Conservation (phyloP, 2,888 invertebrate genomes). For the Cephus rjabovi region DNA sequence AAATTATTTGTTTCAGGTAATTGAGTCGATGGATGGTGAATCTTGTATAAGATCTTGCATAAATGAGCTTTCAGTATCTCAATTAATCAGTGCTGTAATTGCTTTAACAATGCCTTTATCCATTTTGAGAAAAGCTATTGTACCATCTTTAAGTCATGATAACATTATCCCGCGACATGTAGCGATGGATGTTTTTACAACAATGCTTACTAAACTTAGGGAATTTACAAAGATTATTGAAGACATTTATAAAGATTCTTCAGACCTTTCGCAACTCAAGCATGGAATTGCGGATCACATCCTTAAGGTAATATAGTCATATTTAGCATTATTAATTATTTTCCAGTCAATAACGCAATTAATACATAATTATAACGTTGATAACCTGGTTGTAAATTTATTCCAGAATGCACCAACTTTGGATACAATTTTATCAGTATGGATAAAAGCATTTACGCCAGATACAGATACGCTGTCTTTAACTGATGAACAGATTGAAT, state of each 20-base stretch:
- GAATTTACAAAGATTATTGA: slow-evolving; percentile 48
- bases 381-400: slow-evolving; percentile 1
- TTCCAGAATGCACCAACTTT: slow-evolving; percentile 60
- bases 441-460: slow-evolving; percentile 48
- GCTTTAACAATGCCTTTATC: slow-evolving; percentile 69
- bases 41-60: slow-evolving; percentile 67
- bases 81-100: slow-evolving; percentile 69
- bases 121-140: slow-evolving; percentile 65
- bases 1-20: slow-evolving; percentile 40
- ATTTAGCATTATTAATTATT: slow-evolving; percentile 13
- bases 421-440: slow-evolving; percentile 56
- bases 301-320: slow-evolving; percentile 36
- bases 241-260: slow-evolving; percentile 22
- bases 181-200: slow-evolving; percentile 56
- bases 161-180: slow-evolving; percentile 57
- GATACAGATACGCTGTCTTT: slow-evolving; percentile 28
- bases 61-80: slow-evolving; percentile 66
- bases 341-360: neutral
- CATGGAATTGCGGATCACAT: slow-evolving; percentile 43
- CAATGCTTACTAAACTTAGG: slow-evolving; percentile 66
- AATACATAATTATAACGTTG: slow-evolving; percentile 9
- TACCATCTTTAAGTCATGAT: slow-evolving; percentile 45
- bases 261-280: slow-evolving; percentile 31
- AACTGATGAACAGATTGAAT: slow-evolving; percentile 18
- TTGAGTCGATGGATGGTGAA: slow-evolving; percentile 47